Evolutionary conservation across 2,888 invertebrate species (phyloP).

Genomic region (Perithous albicinctus): DNA sequence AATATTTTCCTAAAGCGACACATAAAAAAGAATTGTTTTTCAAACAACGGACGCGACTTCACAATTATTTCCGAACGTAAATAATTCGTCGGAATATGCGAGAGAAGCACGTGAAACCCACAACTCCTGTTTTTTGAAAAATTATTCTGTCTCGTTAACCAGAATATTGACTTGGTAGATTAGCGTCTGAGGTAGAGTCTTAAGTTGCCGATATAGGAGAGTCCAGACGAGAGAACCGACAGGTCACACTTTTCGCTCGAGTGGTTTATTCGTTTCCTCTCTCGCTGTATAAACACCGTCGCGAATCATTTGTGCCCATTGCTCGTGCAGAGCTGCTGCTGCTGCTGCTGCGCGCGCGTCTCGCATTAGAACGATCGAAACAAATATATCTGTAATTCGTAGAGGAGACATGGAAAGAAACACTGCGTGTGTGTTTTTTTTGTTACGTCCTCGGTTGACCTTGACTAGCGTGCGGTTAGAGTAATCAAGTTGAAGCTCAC

Average conservation of each 20-base stretch:
- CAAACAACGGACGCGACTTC: background rate
- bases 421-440: background rate
- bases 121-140: constrained; percentile 33
- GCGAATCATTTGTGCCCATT: constrained; percentile 48
- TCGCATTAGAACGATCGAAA: constrained; percentile 9
- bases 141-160: constrained; percentile 54
- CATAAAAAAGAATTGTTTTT: too few species aligned
- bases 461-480: constrained; percentile 30
- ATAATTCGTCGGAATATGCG: constrained; percentile 6
- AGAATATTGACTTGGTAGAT: constrained; percentile 57
- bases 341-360: too few species aligned
- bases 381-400: background rate
- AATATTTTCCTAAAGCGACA: too few species aligned
- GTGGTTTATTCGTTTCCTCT: constrained; percentile 60
- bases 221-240: constrained; percentile 49
- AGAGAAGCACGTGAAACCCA: constrained; percentile 24
- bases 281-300: background rate
- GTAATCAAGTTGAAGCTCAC: constrained; percentile 34
- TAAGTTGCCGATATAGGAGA: constrained; percentile 7
- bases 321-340: constrained; percentile 4
- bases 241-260: constrained; percentile 50
- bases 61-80: background rate
- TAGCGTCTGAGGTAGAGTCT: constrained; percentile 35
- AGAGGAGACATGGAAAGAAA: constrained; percentile 10
- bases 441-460: constrained; percentile 37